Evolutionary conservation across 2,797 vertebrate genomes (phyloP).

Genomic region (Cacajao melanocephalus): DNA sequence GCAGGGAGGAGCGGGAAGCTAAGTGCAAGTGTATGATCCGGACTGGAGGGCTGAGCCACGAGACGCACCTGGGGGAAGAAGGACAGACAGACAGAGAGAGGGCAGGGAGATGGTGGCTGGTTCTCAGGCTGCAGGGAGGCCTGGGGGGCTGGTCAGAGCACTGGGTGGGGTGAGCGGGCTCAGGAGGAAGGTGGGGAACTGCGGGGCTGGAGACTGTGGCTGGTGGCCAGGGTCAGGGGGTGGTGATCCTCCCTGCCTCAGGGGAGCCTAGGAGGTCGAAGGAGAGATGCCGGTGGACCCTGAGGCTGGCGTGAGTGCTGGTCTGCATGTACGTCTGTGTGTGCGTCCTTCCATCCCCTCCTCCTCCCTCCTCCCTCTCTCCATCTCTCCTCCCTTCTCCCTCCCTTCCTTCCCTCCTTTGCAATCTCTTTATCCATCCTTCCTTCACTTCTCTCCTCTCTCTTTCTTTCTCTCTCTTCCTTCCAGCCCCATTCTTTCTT

Average conservation of each 20-base stretch:
- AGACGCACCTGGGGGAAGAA: rapidly evolving
- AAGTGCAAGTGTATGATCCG: neutral
- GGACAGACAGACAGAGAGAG: neutral
- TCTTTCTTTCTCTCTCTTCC: no score
- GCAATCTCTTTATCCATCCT: neutral
- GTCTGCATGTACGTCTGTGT: rapidly evolving
- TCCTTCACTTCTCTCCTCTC: no score
- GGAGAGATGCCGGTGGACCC: neutral
- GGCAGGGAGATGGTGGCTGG: neutral
- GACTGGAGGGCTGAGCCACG: rapidly evolving
- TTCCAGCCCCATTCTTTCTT: no score
- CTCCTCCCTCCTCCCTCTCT: no score
- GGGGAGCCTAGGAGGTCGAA: rapidly evolving
- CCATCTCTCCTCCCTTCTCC: rapidly evolving
- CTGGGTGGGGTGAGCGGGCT: rapidly evolving
- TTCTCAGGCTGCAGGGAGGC: neutral
- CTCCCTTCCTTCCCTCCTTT: rapidly evolving
- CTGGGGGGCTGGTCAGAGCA: neutral
- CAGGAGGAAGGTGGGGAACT: neutral
- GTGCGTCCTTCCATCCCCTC: rapidly evolving
- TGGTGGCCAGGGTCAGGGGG: rapidly evolving
- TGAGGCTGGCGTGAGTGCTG: neutral
- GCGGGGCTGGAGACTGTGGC: no score
- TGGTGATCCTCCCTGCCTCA: no score
- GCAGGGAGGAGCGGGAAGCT: neutral